Evolutionary conservation across 2,888 invertebrate genomes (phyloP), one percentile per base, ranked within the genome.

Genomic region (Gryllus longicercus): DNA sequence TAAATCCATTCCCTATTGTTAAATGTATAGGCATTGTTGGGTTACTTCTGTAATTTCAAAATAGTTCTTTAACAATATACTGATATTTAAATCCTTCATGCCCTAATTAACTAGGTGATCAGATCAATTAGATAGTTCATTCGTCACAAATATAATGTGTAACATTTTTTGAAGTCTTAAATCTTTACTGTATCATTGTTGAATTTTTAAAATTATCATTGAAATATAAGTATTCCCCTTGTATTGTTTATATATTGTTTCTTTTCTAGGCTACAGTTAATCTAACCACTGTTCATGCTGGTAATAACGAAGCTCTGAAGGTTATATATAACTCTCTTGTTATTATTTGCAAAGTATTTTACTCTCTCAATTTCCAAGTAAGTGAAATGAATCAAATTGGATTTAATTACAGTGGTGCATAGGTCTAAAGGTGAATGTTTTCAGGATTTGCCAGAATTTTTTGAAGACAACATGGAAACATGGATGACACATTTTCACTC

Each of bases 401-500:
- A 11, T 75, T 21, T 79, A 75, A 14, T 2, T 79, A 16, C 74
- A 38, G 14, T 51, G n/a, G 11, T 51, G 23, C 51, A 25, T 74
- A 11, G 11, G 18, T 76, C 16, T 25, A n/a, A 11, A 25, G 12
- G 21, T 76, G 4, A 76, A 38, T 38, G 25, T 23, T 83, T 83
- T 2, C 82, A 91, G 90, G 99, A 99, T 88, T 88, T 99, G 84
- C 99, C 99, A 0, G 99, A 99, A 88, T 98, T 96, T 89, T 99
- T 99, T 86, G 99, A 99, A 87, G 99, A 99, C 86, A 97, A 98
- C 87, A 97, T 99, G 94, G 89, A 90, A 38, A 91, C 91, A 0
- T 99, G 99, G 99, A 99, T 99, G 98, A 91, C 92, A 0, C 92
- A 96, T 85, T 95, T 99, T 84, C 92, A 96, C 79, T 91, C 91